Evolutionary conservation across 2,113 vertebrate genomes (phyloP), one percentile per base, ranked within the genome.

Genomic region (Propithecus coquereli): DNA sequence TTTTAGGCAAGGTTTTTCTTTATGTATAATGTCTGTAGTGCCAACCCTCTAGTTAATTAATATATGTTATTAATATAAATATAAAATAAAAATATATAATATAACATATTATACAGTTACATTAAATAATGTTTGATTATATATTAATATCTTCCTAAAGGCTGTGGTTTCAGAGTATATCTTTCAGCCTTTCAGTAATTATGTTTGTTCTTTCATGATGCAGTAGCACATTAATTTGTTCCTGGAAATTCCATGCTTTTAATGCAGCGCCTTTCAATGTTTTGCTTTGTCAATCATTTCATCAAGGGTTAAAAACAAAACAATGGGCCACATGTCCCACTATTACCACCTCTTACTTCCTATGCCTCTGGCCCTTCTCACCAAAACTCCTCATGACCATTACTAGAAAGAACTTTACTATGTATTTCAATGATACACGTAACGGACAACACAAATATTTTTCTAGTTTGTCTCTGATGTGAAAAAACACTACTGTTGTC

Each of bases 391-490:
- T 45, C 37, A 3, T n/a, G 54, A 34, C 45, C 30, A 52, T 54
- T 63, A 32, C 32, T 87, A 87, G 40, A 76, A 66, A 87, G 50
- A 84, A 2, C 25, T 40, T 12, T 50, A 37, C 27, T 32, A 18
- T 23, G 45, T 77, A 40, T 83, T 79, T 61, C 88, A 85, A 76
- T 6, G 45, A 91, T 86, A 47, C 17, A 74, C 16, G 65, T 76
- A 32, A 74, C 85, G 63, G 59, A 74, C 30, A 88, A 50, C 87
- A 92, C 90, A 84, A 94, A 82, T 94, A 73, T 93, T 52, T 61
- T 86, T 27, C 43, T 94, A 80, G 70, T 73, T 88, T 92, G 37
- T 20, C 11, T 93, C 34, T 74, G 32, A 66, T 54, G 59, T 57
- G 37, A 91, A 94, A 74, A 92, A 83, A 80, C 73, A 71, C 52